These are phyloP conservation scores for Lanius ludovicianus DNA, from an alignment of 2,113 vertebrate species.

Conservation along the genomic window DNA sequence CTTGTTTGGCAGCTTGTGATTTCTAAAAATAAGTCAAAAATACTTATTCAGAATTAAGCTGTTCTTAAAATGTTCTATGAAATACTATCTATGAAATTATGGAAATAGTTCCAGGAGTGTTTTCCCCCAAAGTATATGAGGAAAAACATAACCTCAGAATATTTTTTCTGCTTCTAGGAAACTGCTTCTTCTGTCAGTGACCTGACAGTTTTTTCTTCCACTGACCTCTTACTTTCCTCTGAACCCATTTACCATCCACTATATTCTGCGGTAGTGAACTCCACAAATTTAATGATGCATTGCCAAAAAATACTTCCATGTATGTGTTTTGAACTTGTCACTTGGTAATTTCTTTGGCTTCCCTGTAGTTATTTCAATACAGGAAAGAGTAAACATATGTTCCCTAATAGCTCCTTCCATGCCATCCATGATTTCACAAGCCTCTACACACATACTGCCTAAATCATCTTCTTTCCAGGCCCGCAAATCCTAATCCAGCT, in stretches of 20 bases:
- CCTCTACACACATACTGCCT: neutral
- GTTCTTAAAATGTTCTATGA: neutral
- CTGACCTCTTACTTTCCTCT: neutral
- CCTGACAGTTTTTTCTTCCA: neutral
- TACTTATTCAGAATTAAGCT: neutral
- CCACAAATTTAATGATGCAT: neutral
- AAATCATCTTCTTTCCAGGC: neutral
- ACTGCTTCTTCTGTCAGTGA: neutral
- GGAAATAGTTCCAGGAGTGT: neutral
- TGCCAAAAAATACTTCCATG: neutral
- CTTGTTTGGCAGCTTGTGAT: neutral
- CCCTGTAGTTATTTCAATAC: neutral
- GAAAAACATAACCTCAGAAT: neutral
- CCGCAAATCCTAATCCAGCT: neutral
- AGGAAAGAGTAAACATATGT: neutral
- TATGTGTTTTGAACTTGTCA: neutral
- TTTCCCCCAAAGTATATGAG: neutral
- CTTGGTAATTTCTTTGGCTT: neutral
- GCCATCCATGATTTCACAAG: neutral
- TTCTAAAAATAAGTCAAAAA: neutral
- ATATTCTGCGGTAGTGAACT: neutral
- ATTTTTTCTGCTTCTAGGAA: neutral
- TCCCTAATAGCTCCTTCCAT: neutral
- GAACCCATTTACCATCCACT: neutral
- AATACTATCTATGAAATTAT: neutral